Base-by-base conservation (phyloP, 2,888 invertebrate genomes). In the Nephrotoma appendiculata region DNA sequence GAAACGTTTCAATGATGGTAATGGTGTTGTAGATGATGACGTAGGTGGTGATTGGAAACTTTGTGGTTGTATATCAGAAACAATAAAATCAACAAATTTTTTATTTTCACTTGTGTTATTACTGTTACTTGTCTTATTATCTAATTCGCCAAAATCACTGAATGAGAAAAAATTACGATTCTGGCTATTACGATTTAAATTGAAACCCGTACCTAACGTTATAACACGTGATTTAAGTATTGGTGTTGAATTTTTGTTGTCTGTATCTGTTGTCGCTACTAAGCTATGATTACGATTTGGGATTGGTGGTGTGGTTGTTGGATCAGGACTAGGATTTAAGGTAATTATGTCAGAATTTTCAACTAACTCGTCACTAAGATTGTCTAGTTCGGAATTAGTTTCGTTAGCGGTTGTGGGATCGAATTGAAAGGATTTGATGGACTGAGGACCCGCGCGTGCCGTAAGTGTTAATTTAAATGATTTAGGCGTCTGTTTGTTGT, bases 1-100 rank as follows among this genome's bases (percentile, higher is more conserved):
- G 42, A 84, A 42, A 43, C 42, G 12, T 7, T 41, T 84, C 6
- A 42, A 11, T 84, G 41, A 9, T 84, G 84, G 84, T 84, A 42
- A 41, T 86, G 86, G 86, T 86, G 19, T 12, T 71, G 45, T 31
- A 12, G 42, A 85, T 85, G 43, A 45, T 12, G 45, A 48, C 9
- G 48, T 86, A 52, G 91, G 89, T 3, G 89, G 91, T 89, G 90
- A 89, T 86, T 90, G 89, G 89, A 93, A 92, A 89, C 92, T 92
- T 90, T 92, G 91, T 83, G 91, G 91, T 89, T 89, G 89, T 2
- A 90, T 88, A 86, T 92, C 92, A 88, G 92, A 91, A 2, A 90
- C 88, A 5, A 92, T 89, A 87, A 89, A 92, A 86, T 88, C 90
- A 87, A 90, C 89, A 45, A 91, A 90, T 52, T 90, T 90, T 45